A percentile compares a stretch with the other conserved stretches of the same genome.
These are phyloP conservation scores for Thecocarcelia acutangulata DNA, from an alignment of 2,888 invertebrate species.

Conservation along the genomic window DNA sequence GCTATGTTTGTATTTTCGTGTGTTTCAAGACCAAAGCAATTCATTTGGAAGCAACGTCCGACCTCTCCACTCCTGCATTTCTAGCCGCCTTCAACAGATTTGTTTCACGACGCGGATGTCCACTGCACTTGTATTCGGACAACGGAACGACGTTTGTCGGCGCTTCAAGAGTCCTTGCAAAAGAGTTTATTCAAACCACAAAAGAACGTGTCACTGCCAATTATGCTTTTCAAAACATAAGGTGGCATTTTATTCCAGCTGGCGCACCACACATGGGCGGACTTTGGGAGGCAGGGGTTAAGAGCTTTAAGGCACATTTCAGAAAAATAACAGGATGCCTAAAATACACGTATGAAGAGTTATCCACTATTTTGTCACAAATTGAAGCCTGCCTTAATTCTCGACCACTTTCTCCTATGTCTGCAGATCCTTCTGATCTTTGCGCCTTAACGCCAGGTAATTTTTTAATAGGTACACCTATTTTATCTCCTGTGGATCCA, in stretches of 20 bases:
- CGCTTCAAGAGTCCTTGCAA: background rate
- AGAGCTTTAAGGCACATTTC: background rate
- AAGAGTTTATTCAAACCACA: background rate
- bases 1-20: background rate
- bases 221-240: background rate
- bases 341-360: background rate
- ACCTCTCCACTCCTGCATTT: background rate
- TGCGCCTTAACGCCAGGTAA: background rate
- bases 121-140: no score
- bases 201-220: background rate
- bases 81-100: no score
- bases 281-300: background rate
- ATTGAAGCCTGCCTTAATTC: constrained; percentile 4
- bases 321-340: background rate
- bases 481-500: background rate
- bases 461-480: background rate
- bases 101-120: no score
- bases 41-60: background rate
- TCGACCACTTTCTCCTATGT: background rate
- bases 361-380: background rate
- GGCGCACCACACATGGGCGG: constrained; percentile 3
- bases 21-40: constrained; percentile 1
- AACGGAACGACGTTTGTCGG: no score
- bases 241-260: background rate
- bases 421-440: constrained; percentile 1